These are phyloP conservation scores for Cercopithecus hamlyni DNA, from an alignment of 2,797 vertebrate species.

Conservation along the genomic window DNA sequence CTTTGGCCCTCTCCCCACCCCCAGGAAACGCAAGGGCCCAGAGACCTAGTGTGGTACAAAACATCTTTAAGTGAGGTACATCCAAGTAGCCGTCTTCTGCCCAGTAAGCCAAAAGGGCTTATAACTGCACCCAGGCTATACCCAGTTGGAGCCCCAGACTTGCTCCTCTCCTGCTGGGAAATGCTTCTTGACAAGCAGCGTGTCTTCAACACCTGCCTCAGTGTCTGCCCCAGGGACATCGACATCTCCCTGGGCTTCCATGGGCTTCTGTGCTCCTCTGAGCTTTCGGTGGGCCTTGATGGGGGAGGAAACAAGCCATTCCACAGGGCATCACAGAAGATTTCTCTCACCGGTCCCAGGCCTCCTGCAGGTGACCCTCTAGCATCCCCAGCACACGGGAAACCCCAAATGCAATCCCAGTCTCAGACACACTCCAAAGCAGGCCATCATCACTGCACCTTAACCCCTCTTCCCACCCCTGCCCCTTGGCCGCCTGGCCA, in stretches of 20 bases:
- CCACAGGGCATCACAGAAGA: neutral
- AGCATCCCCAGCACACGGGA: too few relatives aligned
- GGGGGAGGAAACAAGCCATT: neutral
- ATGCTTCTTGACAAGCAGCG: neutral
- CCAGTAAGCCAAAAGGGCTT: neutral
- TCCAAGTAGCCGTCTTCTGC: neutral
- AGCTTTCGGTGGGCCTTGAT: neutral
- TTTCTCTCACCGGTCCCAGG: rapidly evolving
- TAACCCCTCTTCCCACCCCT: neutral
- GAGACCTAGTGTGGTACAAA: neutral
- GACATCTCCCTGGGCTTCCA: neutral
- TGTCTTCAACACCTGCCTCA: neutral
- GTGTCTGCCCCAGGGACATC: too few relatives aligned
- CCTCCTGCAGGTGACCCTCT: neutral
- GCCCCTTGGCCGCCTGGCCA: neutral
- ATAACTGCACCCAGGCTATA: rapidly evolving
- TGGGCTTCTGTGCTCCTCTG: neutral
- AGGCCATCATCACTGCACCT: neutral
- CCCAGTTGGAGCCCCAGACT: neutral
- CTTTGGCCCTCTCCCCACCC: neutral
- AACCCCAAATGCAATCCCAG: neutral
- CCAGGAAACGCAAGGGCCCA: neutral
- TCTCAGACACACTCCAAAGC: neutral
- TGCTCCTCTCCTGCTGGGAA: neutral
- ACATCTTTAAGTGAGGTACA: neutral